Evolutionary conservation across 2,888 invertebrate species (phyloP), one percentile per base, ranked within the genome.

Genomic region (Heliconius sara): DNA sequence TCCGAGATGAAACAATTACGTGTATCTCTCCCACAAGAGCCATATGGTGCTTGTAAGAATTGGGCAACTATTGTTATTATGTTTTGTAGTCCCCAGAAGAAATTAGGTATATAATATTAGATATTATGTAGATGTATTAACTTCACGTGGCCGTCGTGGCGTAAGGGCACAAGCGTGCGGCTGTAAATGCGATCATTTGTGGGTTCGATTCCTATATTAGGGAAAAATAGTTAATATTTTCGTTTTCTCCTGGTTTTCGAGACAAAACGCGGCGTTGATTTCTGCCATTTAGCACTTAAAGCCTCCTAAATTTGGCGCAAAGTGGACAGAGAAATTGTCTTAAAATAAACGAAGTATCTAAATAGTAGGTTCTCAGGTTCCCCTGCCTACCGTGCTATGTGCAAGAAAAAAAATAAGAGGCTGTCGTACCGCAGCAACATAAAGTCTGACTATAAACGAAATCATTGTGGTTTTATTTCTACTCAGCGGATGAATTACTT

Each of bases 1-100:
- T 22, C 27, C 80, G 78, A 19, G 71, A 81, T 84, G 84, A 82
- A 82, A 80, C 83, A 81, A 82, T 78, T 82, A 82, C 83, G 52
- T 19, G 43, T 22, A 78, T 66, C 63, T 47, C 72, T 66, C 78
- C 71, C 78, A 39, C 10, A 65, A 71, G 78, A 52, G 78, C 65
- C 47, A 65, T 72, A 16, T 47, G 47, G 52, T n/a, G 34, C 60
- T 73, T 63, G 65, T 34, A 72, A 77, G 77, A 77, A 77, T 71
- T 70, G n/a, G 27, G 22, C 30, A 60, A 60, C 73, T 73, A 60
- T 73, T 72, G 43, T 73, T 73, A 39, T 73, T n/a, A 73, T 60
- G 34, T 73, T 60, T 60, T 34, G 60, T 60, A 77, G 73, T 80
- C 65, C 77, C 30, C 27, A 65, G 16, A 65, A 77, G 74, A 25